A percentile compares a stretch with the other conserved stretches of the same genome.
Evolutionary conservation across 2,888 invertebrate genomes (phyloP).

Genomic region (Mechanitis messenoides): DNA sequence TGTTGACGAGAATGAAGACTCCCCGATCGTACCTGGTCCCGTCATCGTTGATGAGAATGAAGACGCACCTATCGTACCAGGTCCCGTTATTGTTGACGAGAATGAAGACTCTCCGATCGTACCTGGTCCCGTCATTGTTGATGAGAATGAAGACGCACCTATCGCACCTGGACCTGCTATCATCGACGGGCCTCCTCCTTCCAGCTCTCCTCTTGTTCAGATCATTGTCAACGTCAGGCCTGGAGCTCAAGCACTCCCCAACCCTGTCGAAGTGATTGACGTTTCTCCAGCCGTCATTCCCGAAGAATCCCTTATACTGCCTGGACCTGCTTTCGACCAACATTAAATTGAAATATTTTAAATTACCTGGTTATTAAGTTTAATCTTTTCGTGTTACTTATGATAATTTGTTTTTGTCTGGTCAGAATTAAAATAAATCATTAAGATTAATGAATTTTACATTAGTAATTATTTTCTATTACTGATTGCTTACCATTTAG

Average conservation of each 20-base stretch:
- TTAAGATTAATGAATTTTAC: too few species aligned
- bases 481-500: too few species aligned
- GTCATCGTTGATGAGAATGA: slow-evolving; percentile 19
- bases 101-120: slow-evolving; percentile 2
- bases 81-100: background rate
- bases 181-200: slow-evolving; percentile 7
- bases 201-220: slow-evolving; percentile 30
- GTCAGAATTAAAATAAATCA: too few species aligned
- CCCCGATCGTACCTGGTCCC: slow-evolving; percentile 14
- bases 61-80: too few species aligned
- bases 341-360: too few species aligned
- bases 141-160: slow-evolving; percentile 9
- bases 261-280: slow-evolving; percentile 23
- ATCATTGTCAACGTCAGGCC: slow-evolving; percentile 33
- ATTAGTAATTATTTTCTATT: too few species aligned
- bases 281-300: too few species aligned
- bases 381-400: too few species aligned
- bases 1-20: slow-evolving; percentile 14
- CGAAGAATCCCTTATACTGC: too few species aligned
- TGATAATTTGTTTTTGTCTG: too few species aligned
- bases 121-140: slow-evolving; percentile 20
- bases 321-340: too few species aligned
- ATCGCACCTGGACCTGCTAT: background rate
- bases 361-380: too few species aligned
- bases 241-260: slow-evolving; percentile 7